These are phyloP conservation scores for Alitta virens DNA, from an alignment of 2,888 invertebrate species.

Conservation along the genomic window DNA sequence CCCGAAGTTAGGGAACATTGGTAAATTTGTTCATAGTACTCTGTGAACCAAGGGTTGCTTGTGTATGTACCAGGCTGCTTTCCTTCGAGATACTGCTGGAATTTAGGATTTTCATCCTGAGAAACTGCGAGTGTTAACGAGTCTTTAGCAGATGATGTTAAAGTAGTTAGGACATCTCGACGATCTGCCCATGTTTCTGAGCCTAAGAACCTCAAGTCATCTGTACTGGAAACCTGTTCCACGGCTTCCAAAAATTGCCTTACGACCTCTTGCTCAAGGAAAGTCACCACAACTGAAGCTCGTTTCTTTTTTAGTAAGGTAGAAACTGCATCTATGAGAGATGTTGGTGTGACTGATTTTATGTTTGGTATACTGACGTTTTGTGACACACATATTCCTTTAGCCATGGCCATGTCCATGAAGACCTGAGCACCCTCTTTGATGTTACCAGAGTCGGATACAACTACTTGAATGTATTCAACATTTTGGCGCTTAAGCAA, in stretches of 20 bases:
- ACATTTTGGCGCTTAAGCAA: conserved; percentile 54
- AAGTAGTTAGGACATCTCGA: conserved; percentile 28
- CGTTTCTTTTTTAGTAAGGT: conserved; percentile 28
- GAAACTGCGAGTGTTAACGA: conserved; percentile 50
- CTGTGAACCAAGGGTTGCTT: conserved; percentile 58
- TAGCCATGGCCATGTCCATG: conserved; percentile 39
- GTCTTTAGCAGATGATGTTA: conserved; percentile 29
- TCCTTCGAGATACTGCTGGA: conserved; percentile 44
- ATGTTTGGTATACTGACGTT: conserved; percentile 33
- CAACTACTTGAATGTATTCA: conserved; percentile 55
- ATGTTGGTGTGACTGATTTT: conserved; percentile 28
- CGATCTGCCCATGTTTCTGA: conserved; percentile 44
- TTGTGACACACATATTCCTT: conserved; percentile 44
- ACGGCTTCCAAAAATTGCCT: conserved; percentile 37
- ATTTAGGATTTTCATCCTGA: conserved; percentile 36
- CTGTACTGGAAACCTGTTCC: conserved; percentile 15
- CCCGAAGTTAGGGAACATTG: conserved; percentile 48
- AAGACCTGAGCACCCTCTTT: conserved; percentile 41
- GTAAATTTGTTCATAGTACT: conserved; percentile 53
- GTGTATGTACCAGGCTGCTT: conserved; percentile 42
- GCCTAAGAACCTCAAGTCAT: conserved; percentile 38
- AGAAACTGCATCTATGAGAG: conserved; percentile 30
- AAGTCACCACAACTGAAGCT: conserved; percentile 40
- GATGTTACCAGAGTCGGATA: conserved; percentile 42
- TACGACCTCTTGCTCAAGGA: conserved; percentile 42